Evolutionary conservation across 2,113 vertebrate species (phyloP), one percentile per base, ranked within the genome.

Genomic region (Gallinago media): DNA sequence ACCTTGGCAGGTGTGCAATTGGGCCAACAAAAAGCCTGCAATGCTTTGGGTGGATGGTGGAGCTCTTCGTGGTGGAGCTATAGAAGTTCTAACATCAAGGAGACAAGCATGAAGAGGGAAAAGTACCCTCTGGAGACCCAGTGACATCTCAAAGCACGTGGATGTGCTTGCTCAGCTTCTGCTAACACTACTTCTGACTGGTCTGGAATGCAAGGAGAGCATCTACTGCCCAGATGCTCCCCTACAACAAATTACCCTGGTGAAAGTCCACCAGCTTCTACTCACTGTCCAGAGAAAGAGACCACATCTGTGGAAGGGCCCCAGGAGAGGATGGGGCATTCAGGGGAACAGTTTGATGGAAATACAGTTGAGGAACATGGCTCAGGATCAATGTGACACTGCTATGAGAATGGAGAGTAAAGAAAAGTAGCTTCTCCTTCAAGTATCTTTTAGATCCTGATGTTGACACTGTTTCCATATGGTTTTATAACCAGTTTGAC

Each of bases 1-100:
- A 47, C 38, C 50, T 8, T 5, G 9, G 16, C 1, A 42, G 20
- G 32, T 1, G 0, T 32, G 40, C 29, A 44, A 12, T 2, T 3
- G 11, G 10, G 70, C 29, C 11, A 17, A 66, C 38, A 38, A 38
- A 38, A 38, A 38, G 3, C 23, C 16, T 66, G 54, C 18, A 38
- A 1, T 29, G 23, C 25, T 82, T 76, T 76, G 66, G 62, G 38
- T 19, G 50, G 50, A 36, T 32, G 44, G 22, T 73, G 54, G 25
- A 82, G 56, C 18, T 65, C 13, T 25, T 10, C 10, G 2, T 12
- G 15, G 38, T 49, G n/a, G 16, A 80, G 50, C 36, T 19, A 19
- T 4, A 25, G 59, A 74, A 68, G 50, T 20, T 74, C 15, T 23
- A 59, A 42, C 20, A 50, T 7, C 22, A 75, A 38, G 25, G 3